Percentiles rank a stretch among this genome's conserved stretches.
phyloP scores from a whole-genome alignment of 2,113 vertebrate species.

The Origma solitaria region DNA sequence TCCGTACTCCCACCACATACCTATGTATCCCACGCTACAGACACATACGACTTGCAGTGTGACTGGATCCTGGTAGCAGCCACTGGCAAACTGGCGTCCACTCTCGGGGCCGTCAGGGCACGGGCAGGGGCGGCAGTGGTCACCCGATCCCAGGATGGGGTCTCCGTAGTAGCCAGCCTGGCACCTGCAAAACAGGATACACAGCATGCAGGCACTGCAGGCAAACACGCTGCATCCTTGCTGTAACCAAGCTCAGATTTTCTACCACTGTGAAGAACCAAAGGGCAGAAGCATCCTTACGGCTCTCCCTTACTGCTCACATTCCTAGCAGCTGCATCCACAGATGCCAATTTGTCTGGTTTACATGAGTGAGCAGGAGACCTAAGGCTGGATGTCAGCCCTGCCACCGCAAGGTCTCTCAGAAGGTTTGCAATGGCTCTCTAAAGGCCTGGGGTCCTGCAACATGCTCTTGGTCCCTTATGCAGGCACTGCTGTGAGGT shows the following conservation, averaged over 20 bases:
- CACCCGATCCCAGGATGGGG: conserved; percentile 87
- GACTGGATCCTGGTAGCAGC: conserved; percentile 82
- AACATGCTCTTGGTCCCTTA: fast-evolving
- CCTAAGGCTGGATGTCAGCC: neutral
- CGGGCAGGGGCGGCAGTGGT: conserved; percentile 91
- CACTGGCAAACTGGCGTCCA: conserved; percentile 84
- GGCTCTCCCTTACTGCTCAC: neutral
- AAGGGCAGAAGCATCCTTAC: neutral
- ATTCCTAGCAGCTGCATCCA: neutral
- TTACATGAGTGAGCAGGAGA: neutral
- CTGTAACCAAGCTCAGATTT: neutral
- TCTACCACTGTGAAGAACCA: neutral
- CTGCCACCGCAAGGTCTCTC: neutral
- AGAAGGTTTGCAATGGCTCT: neutral
- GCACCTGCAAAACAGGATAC: conserved; percentile 73
- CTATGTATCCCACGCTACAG: conserved; percentile 85
- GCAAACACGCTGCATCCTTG: neutral
- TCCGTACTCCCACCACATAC: conserved; percentile 56
- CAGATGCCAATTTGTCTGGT: neutral
- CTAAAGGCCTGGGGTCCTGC: neutral
- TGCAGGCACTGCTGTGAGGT: neutral
- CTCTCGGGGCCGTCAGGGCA: conserved; percentile 90
- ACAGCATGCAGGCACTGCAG: neutral
- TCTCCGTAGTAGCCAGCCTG: conserved; percentile 89
- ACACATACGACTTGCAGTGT: conserved; percentile 82